Percentiles rank a stretch among this genome's conserved stretches.
Conservation (phyloP, 1,140 invertebrate species). For the Coelopa frigida region DNA sequence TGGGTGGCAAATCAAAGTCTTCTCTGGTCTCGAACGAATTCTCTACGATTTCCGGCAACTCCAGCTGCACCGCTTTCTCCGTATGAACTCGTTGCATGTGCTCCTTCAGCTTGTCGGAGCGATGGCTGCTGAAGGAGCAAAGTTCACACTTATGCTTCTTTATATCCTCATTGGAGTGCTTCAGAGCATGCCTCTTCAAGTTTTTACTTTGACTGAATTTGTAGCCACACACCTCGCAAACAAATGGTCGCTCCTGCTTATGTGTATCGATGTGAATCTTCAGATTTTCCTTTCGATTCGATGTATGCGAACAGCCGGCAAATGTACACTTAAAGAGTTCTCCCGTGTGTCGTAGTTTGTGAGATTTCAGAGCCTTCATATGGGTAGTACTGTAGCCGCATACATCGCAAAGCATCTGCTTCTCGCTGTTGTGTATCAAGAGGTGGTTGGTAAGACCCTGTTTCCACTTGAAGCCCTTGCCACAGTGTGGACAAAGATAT, state of each 20-base stretch:
- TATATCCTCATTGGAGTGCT: slow-evolving; percentile 39
- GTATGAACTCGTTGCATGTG: slow-evolving; percentile 46
- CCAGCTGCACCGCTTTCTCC: slow-evolving; percentile 40
- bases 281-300: slow-evolving; percentile 49
- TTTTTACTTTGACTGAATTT: slow-evolving; percentile 49
- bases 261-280: slow-evolving; percentile 51
- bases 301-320: slow-evolving; percentile 47
- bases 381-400: slow-evolving; percentile 56
- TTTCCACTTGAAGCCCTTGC: slow-evolving; percentile 58
- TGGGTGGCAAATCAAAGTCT: slow-evolving; percentile 26
- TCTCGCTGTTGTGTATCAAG: slow-evolving; percentile 50
- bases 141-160: slow-evolving; percentile 42
- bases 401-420: slow-evolving; percentile 55
- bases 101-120: slow-evolving; percentile 52
- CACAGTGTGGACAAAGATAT: slow-evolving; percentile 52
- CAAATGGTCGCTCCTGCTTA: slow-evolving; percentile 48
- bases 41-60: slow-evolving; percentile 37
- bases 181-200: slow-evolving; percentile 46
- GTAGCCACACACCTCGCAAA: slow-evolving; percentile 49
- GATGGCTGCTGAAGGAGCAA: slow-evolving; percentile 49
- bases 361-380: slow-evolving; percentile 52
- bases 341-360: slow-evolving; percentile 51
- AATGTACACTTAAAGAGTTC: slow-evolving; percentile 49
- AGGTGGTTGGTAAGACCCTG: slow-evolving; percentile 54
- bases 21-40: slow-evolving; percentile 33